Conservation (phyloP, 1,140 invertebrate species). For the Nasonia giraulti region DNA sequence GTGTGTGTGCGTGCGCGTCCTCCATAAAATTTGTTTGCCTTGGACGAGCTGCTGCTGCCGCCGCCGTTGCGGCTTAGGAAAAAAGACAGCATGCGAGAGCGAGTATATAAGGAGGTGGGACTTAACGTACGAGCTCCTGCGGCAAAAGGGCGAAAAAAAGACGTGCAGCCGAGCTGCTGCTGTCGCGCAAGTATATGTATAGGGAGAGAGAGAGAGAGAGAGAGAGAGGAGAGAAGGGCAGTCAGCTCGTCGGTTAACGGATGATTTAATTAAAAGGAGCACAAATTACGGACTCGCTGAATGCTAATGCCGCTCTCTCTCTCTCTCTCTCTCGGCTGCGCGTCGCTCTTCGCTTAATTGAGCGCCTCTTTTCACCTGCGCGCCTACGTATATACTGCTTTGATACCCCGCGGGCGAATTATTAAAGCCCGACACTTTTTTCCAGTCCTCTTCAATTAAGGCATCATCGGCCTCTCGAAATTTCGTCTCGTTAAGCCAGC, state of each 20-base stretch:
- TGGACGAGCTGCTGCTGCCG: conserved; percentile 41
- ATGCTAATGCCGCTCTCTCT: conserved; percentile 70
- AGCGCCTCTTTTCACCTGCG: conserved; percentile 58
- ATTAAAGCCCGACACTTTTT: conserved; percentile 43
- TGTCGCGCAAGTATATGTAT: neutral
- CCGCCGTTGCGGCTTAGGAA: conserved; percentile 52
- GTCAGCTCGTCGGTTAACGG: conserved; percentile 68
- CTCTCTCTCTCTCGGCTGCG: conserved; percentile 54
- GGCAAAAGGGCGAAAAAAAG: conserved; percentile 40
- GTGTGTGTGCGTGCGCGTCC: conserved; percentile 52
- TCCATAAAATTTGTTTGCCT: conserved; percentile 65
- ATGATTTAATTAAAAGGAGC: conserved; percentile 76
- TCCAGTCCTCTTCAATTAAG: conserved; percentile 39
- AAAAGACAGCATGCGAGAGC: conserved; percentile 54
- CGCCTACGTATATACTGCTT: conserved; percentile 4
- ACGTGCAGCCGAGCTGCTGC: conserved; percentile 14
- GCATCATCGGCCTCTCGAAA: conserved; percentile 13
- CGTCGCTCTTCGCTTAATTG: conserved; percentile 66
- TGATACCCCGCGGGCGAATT: conserved; percentile 39
- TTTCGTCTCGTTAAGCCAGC: conserved; percentile 23
- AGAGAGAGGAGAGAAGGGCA: conserved; percentile 52
- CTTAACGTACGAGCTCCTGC: conserved; percentile 45
- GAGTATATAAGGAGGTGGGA: conserved; percentile 53
- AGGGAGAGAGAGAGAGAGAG: conserved; percentile 45
- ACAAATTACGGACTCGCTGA: conserved; percentile 74